These are phyloP conservation scores for Merodon equestris DNA, from an alignment of 2,888 invertebrate genomes.

Conservation along the genomic window DNA sequence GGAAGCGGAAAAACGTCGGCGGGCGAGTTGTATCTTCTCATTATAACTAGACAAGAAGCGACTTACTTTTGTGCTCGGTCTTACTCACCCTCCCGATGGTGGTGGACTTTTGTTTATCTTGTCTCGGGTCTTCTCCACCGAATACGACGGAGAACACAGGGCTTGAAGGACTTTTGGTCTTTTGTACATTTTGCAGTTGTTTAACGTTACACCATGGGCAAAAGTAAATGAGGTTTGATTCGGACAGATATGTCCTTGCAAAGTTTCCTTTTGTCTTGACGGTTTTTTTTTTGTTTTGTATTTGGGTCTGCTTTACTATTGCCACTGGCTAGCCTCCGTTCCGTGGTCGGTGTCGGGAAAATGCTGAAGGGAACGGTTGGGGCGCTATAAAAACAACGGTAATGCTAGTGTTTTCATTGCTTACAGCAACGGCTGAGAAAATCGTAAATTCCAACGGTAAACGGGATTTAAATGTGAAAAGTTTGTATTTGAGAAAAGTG, in stretches of 20 bases:
- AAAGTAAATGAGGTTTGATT: conserved; percentile 60
- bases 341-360: too few relatives aligned
- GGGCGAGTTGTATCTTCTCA: too few relatives aligned
- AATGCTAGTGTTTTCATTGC: conserved; percentile 44
- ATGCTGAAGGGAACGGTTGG: conserved; percentile 3
- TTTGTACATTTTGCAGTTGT: conserved; percentile 39
- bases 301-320: too few relatives aligned
- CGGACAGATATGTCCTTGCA: conserved; percentile 50
- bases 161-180: conserved; percentile 20
- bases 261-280: conserved; percentile 15
- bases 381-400: conserved; percentile 55
- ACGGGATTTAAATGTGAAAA: conserved; percentile 60
- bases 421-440: conserved; percentile 30
- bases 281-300: background rate
- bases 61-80: background rate
- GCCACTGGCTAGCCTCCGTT: too few relatives aligned
- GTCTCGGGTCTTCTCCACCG: background rate
- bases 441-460: conserved; percentile 49
- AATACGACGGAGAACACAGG: background rate
- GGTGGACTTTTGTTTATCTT: conserved; percentile 11
- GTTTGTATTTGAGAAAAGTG: conserved; percentile 50
- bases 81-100: too few relatives aligned
- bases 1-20: background rate
- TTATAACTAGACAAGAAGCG: conserved; percentile 1
- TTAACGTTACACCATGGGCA: conserved; percentile 52